Evolutionary conservation across 1,140 invertebrate species (phyloP), one percentile per base, ranked within the genome.

Genomic region (Ylistrum balloti): DNA sequence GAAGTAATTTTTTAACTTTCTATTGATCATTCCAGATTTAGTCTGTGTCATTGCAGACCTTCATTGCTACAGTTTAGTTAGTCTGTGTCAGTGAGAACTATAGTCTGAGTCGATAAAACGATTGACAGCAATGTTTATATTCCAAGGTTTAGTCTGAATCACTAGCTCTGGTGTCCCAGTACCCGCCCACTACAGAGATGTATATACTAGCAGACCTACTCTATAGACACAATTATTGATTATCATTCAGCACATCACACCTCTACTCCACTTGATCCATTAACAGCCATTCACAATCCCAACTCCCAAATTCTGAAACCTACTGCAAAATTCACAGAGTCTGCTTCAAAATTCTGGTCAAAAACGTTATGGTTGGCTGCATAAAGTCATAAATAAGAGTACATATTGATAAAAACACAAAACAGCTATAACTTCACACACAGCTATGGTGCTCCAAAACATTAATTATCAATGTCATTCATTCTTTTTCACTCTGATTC

Each of bases 201-300:
- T 74, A 74, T n/a, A n/a, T 74, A 74, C 56, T 28, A 74, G 56
- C 3, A 74, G 22, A 74, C n/a, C 56, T 74, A 74, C 56, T 74
- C 22, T 17, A 74, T 28, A 74, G 56, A 74, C 56, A 9, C 56
- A 1, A 1, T 22, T 74, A 74, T 74, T 74, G 56, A 74, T 74
- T 74, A 74, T 28, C 17, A 15, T 1, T 45, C 17, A 45, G 9
- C 56, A 74, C 22, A 22, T 74, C 56, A 74, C 22, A 28, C 56
- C 17, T 74, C 22, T 74, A 28, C 56, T 28, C 56, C 3, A 17
- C 5, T n/a, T n/a, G 22, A 28, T 1, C 56, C 56, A 74, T 74
- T 74, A 28, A 74, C n/a, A 28, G 22, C 56, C 56, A 74, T 45
- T 45, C 56, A 28, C 22, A 74, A 74, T 74, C n/a, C 15, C 9